A percentile compares a stretch with the other conserved stretches of the same genome.
Conservation (phyloP, 1,140 invertebrate genomes). For the Propsilocerus akamusi region DNA sequence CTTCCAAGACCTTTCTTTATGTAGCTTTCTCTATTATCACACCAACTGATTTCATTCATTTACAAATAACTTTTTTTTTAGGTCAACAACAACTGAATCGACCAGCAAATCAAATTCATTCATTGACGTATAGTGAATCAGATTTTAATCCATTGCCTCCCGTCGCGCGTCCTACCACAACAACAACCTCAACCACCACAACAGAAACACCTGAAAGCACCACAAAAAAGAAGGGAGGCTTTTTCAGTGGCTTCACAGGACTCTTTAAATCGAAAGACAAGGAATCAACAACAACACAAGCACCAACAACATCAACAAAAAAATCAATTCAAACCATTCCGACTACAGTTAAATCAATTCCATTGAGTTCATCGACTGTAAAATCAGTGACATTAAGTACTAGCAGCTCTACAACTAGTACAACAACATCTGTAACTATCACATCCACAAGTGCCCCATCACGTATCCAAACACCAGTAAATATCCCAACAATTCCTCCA, state of each 20-base stretch:
- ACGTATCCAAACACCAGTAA: background rate
- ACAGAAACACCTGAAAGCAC: conserved; percentile 15
- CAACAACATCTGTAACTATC: background rate
- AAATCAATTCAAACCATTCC: background rate
- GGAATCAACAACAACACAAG: conserved; percentile 8
- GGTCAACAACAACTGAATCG: background rate
- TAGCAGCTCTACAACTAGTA: conserved; percentile 9
- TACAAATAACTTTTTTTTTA: background rate
- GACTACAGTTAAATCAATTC: background rate
- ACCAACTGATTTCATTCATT: no score
- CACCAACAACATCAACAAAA: conserved; percentile 5
- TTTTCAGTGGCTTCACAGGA: conserved; percentile 16
- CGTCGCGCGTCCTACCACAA: background rate
- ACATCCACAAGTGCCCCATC: conserved; percentile 2
- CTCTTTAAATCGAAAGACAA: conserved; percentile 9
- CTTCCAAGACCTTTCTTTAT: no score
- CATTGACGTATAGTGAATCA: background rate
- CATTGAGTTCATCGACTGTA: no score
- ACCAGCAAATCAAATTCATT: background rate
- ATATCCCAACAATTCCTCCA: conserved; percentile 5
- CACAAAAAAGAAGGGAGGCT: conserved; percentile 19
- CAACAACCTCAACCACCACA: conserved; percentile 12
- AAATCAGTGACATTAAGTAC: no score
- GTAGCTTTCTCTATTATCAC: no score
- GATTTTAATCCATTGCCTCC: background rate